Evolutionary conservation across 2,113 vertebrate genomes (phyloP).

Genomic region (Phyllostomus hastatus): DNA sequence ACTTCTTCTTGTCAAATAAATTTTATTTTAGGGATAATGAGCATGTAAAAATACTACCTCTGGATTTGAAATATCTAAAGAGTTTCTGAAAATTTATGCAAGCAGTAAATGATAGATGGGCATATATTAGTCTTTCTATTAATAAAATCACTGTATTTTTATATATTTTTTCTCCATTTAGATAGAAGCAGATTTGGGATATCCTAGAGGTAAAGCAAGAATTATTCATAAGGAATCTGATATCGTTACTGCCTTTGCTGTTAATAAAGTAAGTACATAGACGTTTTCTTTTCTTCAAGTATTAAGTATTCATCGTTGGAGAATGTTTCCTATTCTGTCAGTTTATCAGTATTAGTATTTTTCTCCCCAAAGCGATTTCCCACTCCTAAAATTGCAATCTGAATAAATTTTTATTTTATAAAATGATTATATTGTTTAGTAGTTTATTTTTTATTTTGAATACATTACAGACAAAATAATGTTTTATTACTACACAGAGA

Average conservation of each 20-base stretch:
- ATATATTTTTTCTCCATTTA: conserved; percentile 63
- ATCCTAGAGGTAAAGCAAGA: conserved; percentile 83
- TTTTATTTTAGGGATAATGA: conserved; percentile 39
- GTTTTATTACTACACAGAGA: background rate
- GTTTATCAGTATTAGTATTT: conserved; percentile 2
- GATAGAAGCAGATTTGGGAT: conserved; percentile 83
- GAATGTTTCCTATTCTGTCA: background rate
- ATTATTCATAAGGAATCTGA: conserved; percentile 89
- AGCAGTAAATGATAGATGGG: background rate
- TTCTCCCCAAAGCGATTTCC: background rate
- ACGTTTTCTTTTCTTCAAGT: background rate
- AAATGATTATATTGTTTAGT: conserved; percentile 25
- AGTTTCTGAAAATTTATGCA: background rate
- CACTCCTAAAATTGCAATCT: conserved; percentile 9
- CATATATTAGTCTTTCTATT: background rate
- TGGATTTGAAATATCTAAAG: background rate
- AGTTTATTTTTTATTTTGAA: conserved; percentile 20
- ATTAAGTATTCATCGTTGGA: conserved; percentile 3
- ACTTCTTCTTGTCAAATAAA: background rate
- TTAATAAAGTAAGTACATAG: conserved; percentile 83
- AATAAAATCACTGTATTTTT: conserved; percentile 13
- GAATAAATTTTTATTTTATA: conserved; percentile 17
- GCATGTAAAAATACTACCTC: background rate
- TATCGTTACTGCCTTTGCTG: conserved; percentile 88
- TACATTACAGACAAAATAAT: background rate